A percentile compares a stretch with the other conserved stretches of the same genome.
Conservation (phyloP, 2,888 invertebrate genomes). For the Flabesymbios commensalis region DNA sequence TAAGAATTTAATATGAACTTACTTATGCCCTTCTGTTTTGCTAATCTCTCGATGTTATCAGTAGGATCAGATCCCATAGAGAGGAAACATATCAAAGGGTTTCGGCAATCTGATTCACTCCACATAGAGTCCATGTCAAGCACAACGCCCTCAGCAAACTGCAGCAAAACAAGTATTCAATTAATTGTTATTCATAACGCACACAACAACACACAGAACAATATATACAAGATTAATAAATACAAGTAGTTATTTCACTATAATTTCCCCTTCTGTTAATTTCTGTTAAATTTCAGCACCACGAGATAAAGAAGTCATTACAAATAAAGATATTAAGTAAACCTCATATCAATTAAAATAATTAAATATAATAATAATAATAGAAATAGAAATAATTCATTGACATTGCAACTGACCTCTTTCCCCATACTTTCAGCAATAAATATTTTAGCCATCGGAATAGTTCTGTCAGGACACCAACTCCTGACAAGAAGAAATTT, state of each 20-base stretch:
- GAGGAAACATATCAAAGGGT: constrained; percentile 88
- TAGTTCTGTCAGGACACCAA: constrained; percentile 60
- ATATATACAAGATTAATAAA: no score
- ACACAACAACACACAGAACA: neutral
- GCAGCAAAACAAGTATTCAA: constrained; percentile 11
- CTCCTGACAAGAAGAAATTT: constrained; percentile 59
- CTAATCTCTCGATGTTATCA: constrained; percentile 84
- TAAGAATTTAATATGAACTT: neutral
- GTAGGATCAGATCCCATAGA: constrained; percentile 97
- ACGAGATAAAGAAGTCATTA: no score
- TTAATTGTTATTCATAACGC: neutral
- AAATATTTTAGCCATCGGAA: constrained; percentile 62
- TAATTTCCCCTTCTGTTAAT: no score
- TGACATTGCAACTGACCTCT: constrained; percentile 36
- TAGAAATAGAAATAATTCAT: no score
- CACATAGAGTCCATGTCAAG: constrained; percentile 88
- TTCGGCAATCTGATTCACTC: constrained; percentile 84
- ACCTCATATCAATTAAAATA: neutral
- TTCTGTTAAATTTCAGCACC: no score
- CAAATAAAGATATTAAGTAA: neutral
- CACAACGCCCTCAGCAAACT: constrained; percentile 82
- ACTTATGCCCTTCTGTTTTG: constrained; percentile 75
- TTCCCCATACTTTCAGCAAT: constrained; percentile 60
- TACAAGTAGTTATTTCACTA: neutral
- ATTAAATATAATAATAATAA: no score